Evolutionary conservation across 2,113 vertebrate species (phyloP).

Genomic region (Eudyptes chrysolophus): DNA sequence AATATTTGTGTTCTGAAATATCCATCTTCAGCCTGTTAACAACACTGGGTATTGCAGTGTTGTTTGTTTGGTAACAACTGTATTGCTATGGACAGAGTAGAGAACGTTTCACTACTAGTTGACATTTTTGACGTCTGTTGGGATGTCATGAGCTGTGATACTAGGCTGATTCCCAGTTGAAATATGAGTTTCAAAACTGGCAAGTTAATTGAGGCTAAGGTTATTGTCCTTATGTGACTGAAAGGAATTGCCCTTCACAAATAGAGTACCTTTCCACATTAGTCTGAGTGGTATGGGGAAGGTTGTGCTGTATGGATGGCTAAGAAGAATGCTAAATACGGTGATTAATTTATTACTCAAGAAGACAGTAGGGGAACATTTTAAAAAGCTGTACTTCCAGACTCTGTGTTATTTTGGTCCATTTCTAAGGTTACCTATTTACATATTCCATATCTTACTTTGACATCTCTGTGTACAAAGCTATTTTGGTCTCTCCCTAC

Average conservation of each 20-base stretch:
- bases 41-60: not conserved
- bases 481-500: not conserved
- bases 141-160: not conserved
- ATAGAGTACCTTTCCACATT: not conserved
- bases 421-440: not conserved
- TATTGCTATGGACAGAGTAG: not conserved
- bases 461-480: not conserved
- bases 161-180: not conserved
- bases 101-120: not conserved
- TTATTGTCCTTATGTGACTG: not conserved
- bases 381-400: not conserved
- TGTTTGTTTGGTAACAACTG: not conserved
- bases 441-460: not conserved
- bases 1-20: not conserved
- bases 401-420: not conserved
- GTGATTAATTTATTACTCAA: not conserved
- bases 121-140: not conserved
- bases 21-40: not conserved
- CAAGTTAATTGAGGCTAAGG: not conserved
- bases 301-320: not conserved
- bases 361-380: not conserved
- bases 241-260: not conserved
- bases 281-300: not conserved
- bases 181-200: not conserved
- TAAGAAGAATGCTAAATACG: not conserved